Conservation (phyloP, 2,113 vertebrate species). For the Bufo gargarizans region DNA sequence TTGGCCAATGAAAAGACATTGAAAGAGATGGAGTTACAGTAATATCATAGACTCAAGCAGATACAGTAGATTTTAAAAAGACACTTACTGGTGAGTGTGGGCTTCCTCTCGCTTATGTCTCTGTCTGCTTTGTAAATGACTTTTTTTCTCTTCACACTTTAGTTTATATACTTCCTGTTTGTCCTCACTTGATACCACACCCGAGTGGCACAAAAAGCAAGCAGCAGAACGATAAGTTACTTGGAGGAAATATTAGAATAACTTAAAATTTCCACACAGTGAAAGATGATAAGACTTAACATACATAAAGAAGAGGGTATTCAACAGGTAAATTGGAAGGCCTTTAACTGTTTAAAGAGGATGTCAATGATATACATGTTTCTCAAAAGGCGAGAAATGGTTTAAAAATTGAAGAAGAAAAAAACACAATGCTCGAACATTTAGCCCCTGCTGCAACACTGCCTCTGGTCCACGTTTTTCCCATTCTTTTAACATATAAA, state of each 20-base stretch:
- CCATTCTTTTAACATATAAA: too few relatives aligned
- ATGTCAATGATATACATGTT: too few relatives aligned
- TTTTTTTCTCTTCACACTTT: background rate
- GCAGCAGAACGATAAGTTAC: background rate
- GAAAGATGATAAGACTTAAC: too few relatives aligned
- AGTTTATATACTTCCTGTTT: constrained; percentile 34
- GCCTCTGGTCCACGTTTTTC: too few relatives aligned
- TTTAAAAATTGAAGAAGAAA: too few relatives aligned
- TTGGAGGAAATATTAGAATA: background rate
- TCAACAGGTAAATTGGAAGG: background rate
- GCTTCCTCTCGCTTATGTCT: background rate
- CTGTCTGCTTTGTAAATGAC: constrained; percentile 4
- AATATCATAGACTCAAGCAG: background rate
- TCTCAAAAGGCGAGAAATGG: too few relatives aligned
- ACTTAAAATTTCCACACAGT: background rate
- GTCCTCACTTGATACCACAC: background rate
- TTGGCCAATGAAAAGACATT: background rate
- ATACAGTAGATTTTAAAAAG: background rate
- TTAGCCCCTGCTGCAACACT: too few relatives aligned
- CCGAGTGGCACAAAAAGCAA: background rate
- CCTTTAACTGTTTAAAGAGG: too few relatives aligned
- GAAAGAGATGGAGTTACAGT: background rate
- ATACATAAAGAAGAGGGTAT: background rate
- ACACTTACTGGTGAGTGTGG: background rate
- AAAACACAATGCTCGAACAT: too few relatives aligned